Evolutionary conservation across 2,113 vertebrate genomes (phyloP).

Genomic region (Periophthalmodon schlosseri): DNA sequence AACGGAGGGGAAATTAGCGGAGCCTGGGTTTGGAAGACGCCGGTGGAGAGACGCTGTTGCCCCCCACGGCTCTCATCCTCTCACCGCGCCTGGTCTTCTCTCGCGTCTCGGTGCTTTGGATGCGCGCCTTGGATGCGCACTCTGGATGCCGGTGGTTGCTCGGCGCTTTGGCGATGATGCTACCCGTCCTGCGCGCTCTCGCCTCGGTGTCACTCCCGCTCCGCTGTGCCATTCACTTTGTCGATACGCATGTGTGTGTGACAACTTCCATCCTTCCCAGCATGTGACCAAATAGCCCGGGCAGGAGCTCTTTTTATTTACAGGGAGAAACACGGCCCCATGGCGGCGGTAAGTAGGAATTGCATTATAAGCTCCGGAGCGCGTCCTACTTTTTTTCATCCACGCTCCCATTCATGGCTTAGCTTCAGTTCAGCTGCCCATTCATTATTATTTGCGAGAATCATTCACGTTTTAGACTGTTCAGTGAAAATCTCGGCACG

Average conservation of each 20-base stretch:
- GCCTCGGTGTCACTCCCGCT: slow-evolving; percentile 56
- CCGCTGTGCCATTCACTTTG: slow-evolving; percentile 70
- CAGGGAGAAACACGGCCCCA: slow-evolving; percentile 58
- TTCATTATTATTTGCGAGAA: slow-evolving; percentile 50
- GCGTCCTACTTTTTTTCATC: slow-evolving; percentile 30
- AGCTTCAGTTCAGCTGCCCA: slow-evolving; percentile 43
- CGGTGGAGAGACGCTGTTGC: slow-evolving; percentile 37
- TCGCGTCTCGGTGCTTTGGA: slow-evolving; percentile 12
- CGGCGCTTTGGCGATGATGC: not conserved
- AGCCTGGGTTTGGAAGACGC: slow-evolving; percentile 15
- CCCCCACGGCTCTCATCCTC: slow-evolving; percentile 52
- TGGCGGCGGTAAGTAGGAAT: slow-evolving; percentile 43
- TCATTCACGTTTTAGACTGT: slow-evolving; percentile 56
- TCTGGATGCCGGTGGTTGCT: not conserved
- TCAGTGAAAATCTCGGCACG: not conserved
- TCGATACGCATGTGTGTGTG: slow-evolving; percentile 48
- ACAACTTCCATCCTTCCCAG: slow-evolving; percentile 57
- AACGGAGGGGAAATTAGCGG: slow-evolving; percentile 35
- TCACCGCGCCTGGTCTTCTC: slow-evolving; percentile 6
- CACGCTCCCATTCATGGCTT: slow-evolving; percentile 50
- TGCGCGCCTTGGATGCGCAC: slow-evolving; percentile 31
- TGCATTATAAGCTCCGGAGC: slow-evolving; percentile 9
- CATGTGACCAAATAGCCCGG: slow-evolving; percentile 52
- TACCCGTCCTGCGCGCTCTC: slow-evolving; percentile 17
- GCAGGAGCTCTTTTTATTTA: slow-evolving; percentile 27